Percentiles rank a stretch among this genome's conserved stretches.
Evolutionary conservation across 1,140 invertebrate genomes (phyloP).

Genomic region (Pogonognathellus flavescens): DNA sequence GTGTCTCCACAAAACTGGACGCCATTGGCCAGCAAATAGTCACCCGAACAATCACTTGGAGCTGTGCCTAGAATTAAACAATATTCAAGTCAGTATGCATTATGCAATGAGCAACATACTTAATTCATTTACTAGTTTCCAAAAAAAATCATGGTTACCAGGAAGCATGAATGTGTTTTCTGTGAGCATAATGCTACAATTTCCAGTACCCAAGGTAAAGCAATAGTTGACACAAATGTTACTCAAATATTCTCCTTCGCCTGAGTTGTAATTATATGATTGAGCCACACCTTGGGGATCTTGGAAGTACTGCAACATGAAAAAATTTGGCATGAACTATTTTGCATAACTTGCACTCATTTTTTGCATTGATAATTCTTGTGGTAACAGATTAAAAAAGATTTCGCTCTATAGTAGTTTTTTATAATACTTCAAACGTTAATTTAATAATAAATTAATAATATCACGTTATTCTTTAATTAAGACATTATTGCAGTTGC

Average conservation of each 20-base stretch:
- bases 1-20: constrained; percentile 64
- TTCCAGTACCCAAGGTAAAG: constrained; percentile 44
- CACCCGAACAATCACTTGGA: constrained; percentile 59
- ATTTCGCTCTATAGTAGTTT: too few relatives aligned
- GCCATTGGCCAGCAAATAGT: constrained; percentile 58
- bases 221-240: constrained; percentile 52
- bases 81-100: constrained; percentile 1
- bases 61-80: constrained; percentile 50
- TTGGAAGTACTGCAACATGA: constrained; percentile 59
- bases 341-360: too few relatives aligned
- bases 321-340: too few relatives aligned
- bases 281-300: constrained; percentile 45
- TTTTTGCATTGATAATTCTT: too few relatives aligned
- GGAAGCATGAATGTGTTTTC: constrained; percentile 62
- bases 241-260: constrained; percentile 53
- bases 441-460: too few relatives aligned
- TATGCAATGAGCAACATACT: not conserved
- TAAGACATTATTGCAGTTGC: too few relatives aligned
- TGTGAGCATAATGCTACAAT: constrained; percentile 60
- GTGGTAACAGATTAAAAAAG: too few relatives aligned
- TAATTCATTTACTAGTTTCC: not conserved
- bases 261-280: constrained; percentile 47
- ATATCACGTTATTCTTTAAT: too few relatives aligned
- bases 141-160: constrained; percentile 42
- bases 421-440: too few relatives aligned